Base-by-base conservation (phyloP, 2,888 invertebrate species). In the Drosophila acutilabella region DNA sequence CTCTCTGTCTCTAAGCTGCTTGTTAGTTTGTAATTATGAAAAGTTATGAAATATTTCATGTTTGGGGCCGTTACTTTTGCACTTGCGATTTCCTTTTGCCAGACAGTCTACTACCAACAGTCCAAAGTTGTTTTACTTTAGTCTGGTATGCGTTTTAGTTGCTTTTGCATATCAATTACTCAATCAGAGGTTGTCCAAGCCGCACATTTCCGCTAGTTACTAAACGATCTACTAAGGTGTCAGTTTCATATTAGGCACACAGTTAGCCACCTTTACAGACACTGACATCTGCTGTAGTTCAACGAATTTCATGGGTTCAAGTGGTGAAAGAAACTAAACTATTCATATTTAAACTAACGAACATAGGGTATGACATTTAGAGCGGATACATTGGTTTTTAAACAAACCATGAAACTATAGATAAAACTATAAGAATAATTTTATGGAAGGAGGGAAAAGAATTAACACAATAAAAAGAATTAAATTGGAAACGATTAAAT, bases 151-250 rank as follows among this genome's bases (percentile, higher is more conserved):
- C 64, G 40, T 69, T 71, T 62, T 64, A 64, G 44, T 71, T 64
- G 56, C 58, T 50, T 70, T 71, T 80, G 81, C 83, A 86, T 82
- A 83, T 80, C 80, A 82, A 82, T 88, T 88, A 76, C 88, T 65
- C 58, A 53, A 79, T 71, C 68, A 53, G 26, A 45, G 62, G 36
- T 73, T 38, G 58, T 42, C 51, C 20, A 10, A 42, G 26, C 62
- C 67, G 42, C 65, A 30, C 18, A 47, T 69, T 67, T 64, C 79
- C 66, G 60, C 52, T 59, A 26, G 58, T 38, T 33, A 26, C 41
- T 45, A 41, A 65, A 16, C 26, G 33, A 45, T 51, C 38, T 4
- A 33, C 41, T 54, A 30, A 60, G 52, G 50, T 53, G 23, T 56
- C 16, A 65, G 7, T 41, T 38, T 36, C 26, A 14, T 13, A 23